These are phyloP conservation scores for Drosophila bunnanda DNA, from an alignment of 2,888 invertebrate genomes.

Conservation along the genomic window DNA sequence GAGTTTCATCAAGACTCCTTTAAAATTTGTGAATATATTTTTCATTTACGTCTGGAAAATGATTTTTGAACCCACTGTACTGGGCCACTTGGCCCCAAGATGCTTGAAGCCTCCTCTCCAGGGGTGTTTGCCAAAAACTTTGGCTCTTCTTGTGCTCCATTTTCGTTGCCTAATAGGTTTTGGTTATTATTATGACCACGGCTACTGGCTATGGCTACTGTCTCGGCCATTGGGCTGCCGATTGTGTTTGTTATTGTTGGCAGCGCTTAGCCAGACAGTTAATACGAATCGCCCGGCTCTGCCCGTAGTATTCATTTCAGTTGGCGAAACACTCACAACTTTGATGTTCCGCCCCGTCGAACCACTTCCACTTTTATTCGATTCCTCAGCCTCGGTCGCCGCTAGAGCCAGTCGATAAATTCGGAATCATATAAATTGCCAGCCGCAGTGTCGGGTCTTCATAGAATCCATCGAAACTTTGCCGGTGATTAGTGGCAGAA, in stretches of 20 bases:
- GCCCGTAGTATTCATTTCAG: constrained; percentile 61
- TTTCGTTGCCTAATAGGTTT: constrained; percentile 71
- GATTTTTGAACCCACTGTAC: neutral
- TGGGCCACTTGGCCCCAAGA: constrained; percentile 35
- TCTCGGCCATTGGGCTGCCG: constrained; percentile 17
- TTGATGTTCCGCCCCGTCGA: constrained; percentile 51
- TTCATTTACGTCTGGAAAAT: no score
- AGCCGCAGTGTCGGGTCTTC: constrained; percentile 25
- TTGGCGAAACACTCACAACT: constrained; percentile 54
- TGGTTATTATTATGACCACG: constrained; percentile 67
- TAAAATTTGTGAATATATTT: no score
- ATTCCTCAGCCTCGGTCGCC: neutral
- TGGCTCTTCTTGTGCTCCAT: constrained; percentile 23
- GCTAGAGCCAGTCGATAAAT: constrained; percentile 39
- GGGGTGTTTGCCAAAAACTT: constrained; percentile 41
- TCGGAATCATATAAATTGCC: constrained; percentile 68
- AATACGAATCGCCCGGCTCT: constrained; percentile 61
- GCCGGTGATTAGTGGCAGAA: constrained; percentile 46
- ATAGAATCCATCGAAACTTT: constrained; percentile 42
- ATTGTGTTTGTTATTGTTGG: constrained; percentile 48
- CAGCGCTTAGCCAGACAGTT: constrained; percentile 63
- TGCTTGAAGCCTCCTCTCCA: constrained; percentile 38
- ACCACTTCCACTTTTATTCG: constrained; percentile 69
- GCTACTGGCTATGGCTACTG: constrained; percentile 23
- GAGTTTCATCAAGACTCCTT: neutral